Conservation (phyloP, 1,140 invertebrate genomes). For the Cardiocondyla obscurior region DNA sequence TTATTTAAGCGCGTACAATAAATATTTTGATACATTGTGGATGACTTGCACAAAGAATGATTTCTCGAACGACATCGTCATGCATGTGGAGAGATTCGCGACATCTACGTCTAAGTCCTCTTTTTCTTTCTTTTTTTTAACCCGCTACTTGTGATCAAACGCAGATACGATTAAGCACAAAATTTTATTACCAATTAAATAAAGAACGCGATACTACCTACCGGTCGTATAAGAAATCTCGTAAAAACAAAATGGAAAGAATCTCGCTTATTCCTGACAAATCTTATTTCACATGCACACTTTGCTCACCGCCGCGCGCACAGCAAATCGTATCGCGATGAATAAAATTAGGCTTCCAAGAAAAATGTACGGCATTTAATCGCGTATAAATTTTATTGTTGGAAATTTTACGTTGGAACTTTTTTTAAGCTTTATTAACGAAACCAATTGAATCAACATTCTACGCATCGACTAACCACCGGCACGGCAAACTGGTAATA, state of each 20-base stretch:
- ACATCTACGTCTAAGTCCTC: background rate
- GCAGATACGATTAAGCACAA: background rate
- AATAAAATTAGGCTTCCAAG: background rate
- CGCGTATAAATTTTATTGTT: background rate
- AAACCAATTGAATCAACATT: constrained; percentile 21
- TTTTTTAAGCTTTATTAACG: constrained; percentile 16
- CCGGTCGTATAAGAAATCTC: background rate
- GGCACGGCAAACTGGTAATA: too few relatives aligned
- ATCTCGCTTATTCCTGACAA: background rate
- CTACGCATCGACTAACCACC: background rate
- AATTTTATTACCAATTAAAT: background rate
- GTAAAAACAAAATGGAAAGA: background rate
- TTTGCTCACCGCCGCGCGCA: too few relatives aligned
- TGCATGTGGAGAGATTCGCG: background rate
- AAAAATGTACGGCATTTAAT: background rate
- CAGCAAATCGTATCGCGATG: background rate
- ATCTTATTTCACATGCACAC: background rate
- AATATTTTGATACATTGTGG: constrained; percentile 14
- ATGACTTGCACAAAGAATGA: background rate
- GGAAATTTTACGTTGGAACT: background rate
- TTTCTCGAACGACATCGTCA: background rate
- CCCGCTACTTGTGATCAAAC: background rate
- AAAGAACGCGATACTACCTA: background rate
- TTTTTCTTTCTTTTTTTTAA: too few relatives aligned
- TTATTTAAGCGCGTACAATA: background rate